Evolutionary conservation across 1,140 invertebrate genomes (phyloP), one percentile per base, ranked within the genome.

Genomic region (Brachionus calyciflorus): DNA sequence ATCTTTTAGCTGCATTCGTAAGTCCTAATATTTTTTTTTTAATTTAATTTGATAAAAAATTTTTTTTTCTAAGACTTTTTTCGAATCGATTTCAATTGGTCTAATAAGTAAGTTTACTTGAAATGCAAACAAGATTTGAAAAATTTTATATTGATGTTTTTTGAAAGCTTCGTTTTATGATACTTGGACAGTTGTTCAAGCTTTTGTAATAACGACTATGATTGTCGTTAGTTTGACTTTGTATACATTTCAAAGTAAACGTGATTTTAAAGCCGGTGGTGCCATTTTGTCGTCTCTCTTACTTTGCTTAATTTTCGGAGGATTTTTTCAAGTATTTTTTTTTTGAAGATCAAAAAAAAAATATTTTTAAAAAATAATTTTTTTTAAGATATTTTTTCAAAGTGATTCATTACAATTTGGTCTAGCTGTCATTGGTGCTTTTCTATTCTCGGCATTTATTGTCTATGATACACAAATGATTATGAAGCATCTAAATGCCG

Each of bases 211-310:
- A 77, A 93, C 91, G 0, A 84, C 91, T 48, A 86, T 88, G 1
- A 89, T 92, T 10, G 88, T 91, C 12, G 84, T 88, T 75, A 88
- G 88, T 0, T 85, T 93, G 46, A 92, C 91, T 0, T 80, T 88
- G 4, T 93, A 89, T 82, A 92, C 91, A 1, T 89, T 93, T 73
- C 91, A 93, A 85, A 90, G 89, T 24, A 92, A 92, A 83, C 87
- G 87, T 78, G 91, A 93, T 82, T 92, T 92, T 84, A 91, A 91
- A 9, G 88, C 88, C 63, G 84, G 90, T 81, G 88, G 90, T 81
- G 89, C 90, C 82, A 88, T 88, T 90, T 84, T 92, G 63, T 89
- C 91, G 80, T 88, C 90, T 53, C 89, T 88, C 12, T 83, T 92
- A 1, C 88, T 87, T 79, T 88, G 91, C 44, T 83, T 92, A 17